phyloP scores from a whole-genome alignment of 2,113 vertebrate genomes.

The Colinus virginianus region DNA sequence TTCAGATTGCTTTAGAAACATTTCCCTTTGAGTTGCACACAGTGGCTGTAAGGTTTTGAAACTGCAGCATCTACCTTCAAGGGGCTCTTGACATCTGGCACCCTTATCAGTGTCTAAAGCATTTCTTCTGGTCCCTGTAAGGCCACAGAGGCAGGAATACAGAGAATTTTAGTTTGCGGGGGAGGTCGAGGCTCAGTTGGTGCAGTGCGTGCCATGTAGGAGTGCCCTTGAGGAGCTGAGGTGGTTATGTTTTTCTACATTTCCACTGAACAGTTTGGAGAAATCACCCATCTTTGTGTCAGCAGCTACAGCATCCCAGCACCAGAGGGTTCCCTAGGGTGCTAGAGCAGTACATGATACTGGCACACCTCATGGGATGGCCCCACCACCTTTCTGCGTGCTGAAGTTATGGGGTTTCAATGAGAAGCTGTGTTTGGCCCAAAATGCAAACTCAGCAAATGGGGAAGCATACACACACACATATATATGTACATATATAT shows the following conservation, averaged over 20 bases:
- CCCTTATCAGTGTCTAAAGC: background rate
- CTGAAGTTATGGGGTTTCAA: constrained; percentile 37
- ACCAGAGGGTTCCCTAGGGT: background rate
- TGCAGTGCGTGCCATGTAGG: background rate
- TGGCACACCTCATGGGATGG: accelerated
- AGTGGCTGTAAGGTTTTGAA: constrained; percentile 11
- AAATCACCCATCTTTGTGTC: background rate
- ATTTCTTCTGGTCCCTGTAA: background rate
- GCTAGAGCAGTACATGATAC: background rate
- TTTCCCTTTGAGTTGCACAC: background rate
- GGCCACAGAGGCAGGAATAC: background rate
- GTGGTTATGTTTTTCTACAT: background rate
- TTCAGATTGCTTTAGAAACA: background rate
- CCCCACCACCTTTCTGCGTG: background rate
- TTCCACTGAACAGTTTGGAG: background rate
- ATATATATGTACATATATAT: background rate
- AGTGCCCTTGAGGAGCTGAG: background rate
- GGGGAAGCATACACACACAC: background rate
- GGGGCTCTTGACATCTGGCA: background rate
- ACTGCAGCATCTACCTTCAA: background rate
- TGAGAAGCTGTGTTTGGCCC: background rate
- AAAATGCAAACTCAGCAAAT: constrained; percentile 38
- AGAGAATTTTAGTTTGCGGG: background rate
- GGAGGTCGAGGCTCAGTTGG: background rate
- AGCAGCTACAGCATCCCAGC: background rate